Evolutionary conservation across 53 echinoderm and acorn worm species (phyloP), one percentile per base, ranked within the genome.

Genomic region (Henricia sp.): DNA sequence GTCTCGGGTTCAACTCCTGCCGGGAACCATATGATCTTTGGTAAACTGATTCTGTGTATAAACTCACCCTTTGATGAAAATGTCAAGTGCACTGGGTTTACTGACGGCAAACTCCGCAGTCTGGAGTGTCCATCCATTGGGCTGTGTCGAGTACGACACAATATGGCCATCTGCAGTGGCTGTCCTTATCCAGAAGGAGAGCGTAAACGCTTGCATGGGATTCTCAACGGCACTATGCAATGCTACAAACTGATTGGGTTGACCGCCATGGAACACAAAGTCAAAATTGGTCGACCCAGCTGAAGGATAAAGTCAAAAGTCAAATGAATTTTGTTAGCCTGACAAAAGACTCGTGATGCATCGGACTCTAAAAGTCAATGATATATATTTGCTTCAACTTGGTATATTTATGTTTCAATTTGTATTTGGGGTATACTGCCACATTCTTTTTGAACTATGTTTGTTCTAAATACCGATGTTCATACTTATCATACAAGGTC

Each of bases 111-210:
- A 44, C 30, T 68, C 14, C 25, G 82, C 78, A 43, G 26, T 21
- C 0, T 50, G 32, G n/a, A 54, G 82, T 24, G 35, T 58, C 26
- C 28, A 51, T 0, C 46, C 25, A 25, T 26, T 40, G 26, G 13
- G 50, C 36, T 59, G 72, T 11, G 53, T 28, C 36, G 40, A 38
- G 40, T 88, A 78, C 17, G 71, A 59, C 32, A 88, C 50, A 9
- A 88, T 72, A 25, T 63, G 33, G 3, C 71, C 50, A 62, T 83
- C 66, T 8, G 82, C 13, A 50, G 63, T 72, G 65, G 28, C 37
- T 11, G 83, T 71, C 13, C 83, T 71, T 50, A 88, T 53, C 88
- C 88, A 88, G 20, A 83, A 35, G 28, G 82, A 41, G 3, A 88
- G 37, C 17, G 88, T 82, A 34, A 88, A 88, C 17, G 72, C 83